Evolutionary conservation across 2,113 vertebrate species (phyloP).

Genomic region (Tyto alba): DNA sequence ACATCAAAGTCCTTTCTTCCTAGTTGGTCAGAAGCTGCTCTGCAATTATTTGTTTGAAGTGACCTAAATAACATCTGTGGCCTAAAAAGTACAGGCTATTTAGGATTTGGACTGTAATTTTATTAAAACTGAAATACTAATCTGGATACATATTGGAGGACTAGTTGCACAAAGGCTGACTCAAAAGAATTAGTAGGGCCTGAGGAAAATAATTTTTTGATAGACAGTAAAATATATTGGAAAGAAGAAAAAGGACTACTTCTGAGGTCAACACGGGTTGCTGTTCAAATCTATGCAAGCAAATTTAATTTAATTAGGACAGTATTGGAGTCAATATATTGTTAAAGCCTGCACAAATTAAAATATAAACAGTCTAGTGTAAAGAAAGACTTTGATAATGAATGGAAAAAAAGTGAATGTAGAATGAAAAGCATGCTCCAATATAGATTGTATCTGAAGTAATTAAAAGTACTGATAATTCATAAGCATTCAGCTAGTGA

Average conservation of each 20-base stretch:
- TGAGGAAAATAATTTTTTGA: neutral
- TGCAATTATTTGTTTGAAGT: conserved; percentile 21
- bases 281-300: neutral
- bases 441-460: conserved; percentile 21
- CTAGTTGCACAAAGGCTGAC: neutral
- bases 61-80: neutral
- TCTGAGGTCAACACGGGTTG: neutral
- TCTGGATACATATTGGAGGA: neutral
- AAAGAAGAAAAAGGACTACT: neutral
- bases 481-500: neutral
- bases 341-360: neutral
- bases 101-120: neutral
- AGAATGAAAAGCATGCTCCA: conserved; percentile 4
- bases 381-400: neutral
- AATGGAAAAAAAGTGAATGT: neutral
- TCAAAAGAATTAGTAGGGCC: neutral
- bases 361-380: conserved; percentile 5
- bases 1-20: neutral
- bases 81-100: neutral
- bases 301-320: conserved; percentile 38
- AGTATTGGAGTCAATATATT: neutral
- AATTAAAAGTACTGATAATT: conserved; percentile 38
- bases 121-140: neutral
- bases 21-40: neutral
- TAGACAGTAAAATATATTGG: neutral